These are phyloP conservation scores for Aphelenchoides avenae DNA, from an alignment of 1,140 invertebrate species.

Conservation along the genomic window DNA sequence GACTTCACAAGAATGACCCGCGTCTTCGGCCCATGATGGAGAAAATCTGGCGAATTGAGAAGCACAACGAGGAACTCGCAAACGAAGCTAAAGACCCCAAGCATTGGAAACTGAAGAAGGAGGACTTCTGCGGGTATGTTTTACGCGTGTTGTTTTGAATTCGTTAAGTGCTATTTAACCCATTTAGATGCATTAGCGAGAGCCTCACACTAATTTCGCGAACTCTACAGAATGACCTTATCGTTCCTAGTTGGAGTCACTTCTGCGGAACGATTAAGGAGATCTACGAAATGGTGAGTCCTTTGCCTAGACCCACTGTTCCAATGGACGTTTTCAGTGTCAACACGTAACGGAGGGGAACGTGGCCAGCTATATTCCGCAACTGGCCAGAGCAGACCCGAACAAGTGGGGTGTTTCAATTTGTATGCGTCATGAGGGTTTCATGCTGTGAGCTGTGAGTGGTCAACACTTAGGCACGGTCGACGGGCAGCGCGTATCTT, in stretches of 20 bases:
- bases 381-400: no score
- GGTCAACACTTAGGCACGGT: no score
- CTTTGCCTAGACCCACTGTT: no score
- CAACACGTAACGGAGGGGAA: no score
- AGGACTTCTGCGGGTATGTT: conserved; percentile 24
- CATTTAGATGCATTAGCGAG: conserved; percentile 16
- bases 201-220: conserved; percentile 20
- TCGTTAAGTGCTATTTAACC: background rate
- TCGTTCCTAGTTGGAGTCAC: conserved; percentile 27
- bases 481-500: conserved; percentile 57
- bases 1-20: conserved; percentile 25
- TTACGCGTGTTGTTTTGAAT: background rate
- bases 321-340: no score
- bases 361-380: no score
- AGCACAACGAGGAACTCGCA: conserved; percentile 12
- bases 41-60: conserved; percentile 19
- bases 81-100: conserved; percentile 30
- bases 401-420: conserved; percentile 60
- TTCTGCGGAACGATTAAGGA: conserved; percentile 20
- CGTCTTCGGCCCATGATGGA: conserved; percentile 29
- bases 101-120: conserved; percentile 20
- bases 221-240: conserved; percentile 22
- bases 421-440: no score
- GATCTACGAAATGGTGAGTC: conserved; percentile 25
- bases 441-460: no score